Evolutionary conservation across 2,888 invertebrate species (phyloP).

Genomic region (Xylophagus ater): DNA sequence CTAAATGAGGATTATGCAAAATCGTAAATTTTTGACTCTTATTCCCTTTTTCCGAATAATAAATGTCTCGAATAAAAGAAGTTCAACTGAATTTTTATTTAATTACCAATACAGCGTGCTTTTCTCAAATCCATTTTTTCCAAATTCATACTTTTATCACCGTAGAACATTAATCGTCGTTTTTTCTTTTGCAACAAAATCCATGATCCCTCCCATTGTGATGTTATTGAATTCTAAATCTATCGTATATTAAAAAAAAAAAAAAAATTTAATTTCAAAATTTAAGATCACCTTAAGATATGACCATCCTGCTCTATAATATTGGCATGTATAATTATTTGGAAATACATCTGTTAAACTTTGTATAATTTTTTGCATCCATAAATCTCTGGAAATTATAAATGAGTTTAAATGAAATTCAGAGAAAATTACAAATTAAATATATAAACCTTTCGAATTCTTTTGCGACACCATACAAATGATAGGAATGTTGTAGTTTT

Average conservation of each 20-base stretch:
- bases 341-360: conserved; percentile 58
- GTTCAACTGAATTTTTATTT: not conserved
- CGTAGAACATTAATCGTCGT: conserved; percentile 39
- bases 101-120: conserved; percentile 64
- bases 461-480: conserved; percentile 39
- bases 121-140: conserved; percentile 65
- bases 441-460: conserved; percentile 31
- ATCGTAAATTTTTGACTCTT: not conserved
- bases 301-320: conserved; percentile 69
- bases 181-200: conserved; percentile 59
- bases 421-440: not conserved
- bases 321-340: conserved; percentile 56
- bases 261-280: conserved; percentile 2
- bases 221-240: conserved; percentile 57
- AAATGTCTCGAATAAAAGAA: not conserved
- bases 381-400: conserved; percentile 43
- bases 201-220: conserved; percentile 73
- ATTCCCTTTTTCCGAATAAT: not conserved
- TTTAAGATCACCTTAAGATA: conserved; percentile 50
- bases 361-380: conserved; percentile 72
- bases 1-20: not conserved
- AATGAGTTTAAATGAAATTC: not conserved
- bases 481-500: conserved; percentile 32
- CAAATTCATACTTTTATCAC: conserved; percentile 39
- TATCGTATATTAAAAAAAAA: conserved; percentile 16